phyloP scores from a whole-genome alignment of 2,797 vertebrate species.

The Adelosebastes latens region DNA sequence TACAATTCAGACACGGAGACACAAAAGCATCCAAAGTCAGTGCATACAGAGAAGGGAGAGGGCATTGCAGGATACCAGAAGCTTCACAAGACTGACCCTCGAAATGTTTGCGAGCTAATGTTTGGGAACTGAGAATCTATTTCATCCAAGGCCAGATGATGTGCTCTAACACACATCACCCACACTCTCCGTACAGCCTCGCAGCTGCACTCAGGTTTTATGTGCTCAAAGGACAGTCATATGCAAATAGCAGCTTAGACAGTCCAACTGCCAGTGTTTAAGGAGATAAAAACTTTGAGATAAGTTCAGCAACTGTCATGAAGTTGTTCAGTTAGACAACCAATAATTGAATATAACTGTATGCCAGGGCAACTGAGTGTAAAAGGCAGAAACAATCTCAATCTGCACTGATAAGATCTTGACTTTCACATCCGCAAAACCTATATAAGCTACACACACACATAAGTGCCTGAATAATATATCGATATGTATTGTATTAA shows the following conservation, averaged over 20 bases:
- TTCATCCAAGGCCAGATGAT: constrained; percentile 1
- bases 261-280: constrained; percentile 37
- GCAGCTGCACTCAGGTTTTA: constrained; percentile 34
- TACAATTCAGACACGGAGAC: constrained; percentile 34
- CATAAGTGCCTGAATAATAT: neutral
- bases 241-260: constrained; percentile 61
- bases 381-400: constrained; percentile 1
- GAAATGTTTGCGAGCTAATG: neutral
- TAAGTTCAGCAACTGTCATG: constrained; percentile 40
- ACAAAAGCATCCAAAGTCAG: constrained; percentile 26
- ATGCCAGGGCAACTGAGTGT: neutral
- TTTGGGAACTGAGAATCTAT: neutral
- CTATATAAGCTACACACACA: neutral
- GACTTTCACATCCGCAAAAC: neutral
- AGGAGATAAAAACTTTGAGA: constrained; percentile 47
- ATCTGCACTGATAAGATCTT: neutral
- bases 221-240: constrained; percentile 27
- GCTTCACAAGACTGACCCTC: constrained; percentile 9
- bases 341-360: constrained; percentile 29
- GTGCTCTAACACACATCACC: constrained; percentile 2
- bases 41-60: neutral
- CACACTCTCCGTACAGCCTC: constrained; percentile 16
- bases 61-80: neutral
- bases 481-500: neutral
- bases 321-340: constrained; percentile 21